Base-by-base conservation (phyloP, 1,140 invertebrate species). In the Anadara kagoshimensis region DNA sequence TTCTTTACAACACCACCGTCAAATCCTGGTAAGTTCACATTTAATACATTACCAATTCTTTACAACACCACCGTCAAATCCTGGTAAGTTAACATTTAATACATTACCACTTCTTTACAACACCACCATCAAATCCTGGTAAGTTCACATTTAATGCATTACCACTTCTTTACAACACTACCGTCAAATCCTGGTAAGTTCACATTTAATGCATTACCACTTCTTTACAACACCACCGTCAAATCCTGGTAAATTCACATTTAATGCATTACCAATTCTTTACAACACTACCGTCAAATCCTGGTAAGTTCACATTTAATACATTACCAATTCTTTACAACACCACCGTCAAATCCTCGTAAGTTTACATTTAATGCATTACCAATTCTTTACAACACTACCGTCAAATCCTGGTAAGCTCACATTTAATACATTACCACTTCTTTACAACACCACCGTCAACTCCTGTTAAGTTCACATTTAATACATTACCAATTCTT, bases 41-140 rank as follows among this genome's bases (percentile, higher is more conserved):
- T 72, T 85, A 1, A 59, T 89, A 14, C 72, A 87, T 61, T 85
- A 82, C 64, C 61, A 76, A 26, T 84, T 84, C 69, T 83, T 76
- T 51, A 59, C 70, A 20, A 59, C 11, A 18, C 76, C 75, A 18
- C 84, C 85, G 8, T 5, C 20, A 63, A 81, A 79, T 69, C 59
- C 75, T 75, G 81, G 84, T 80, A 63, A n/a, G n/a, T n/a, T n/a
- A n/a, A n/a, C n/a, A 86, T 14, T 72, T 85, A 1, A 59, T 89
- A 14, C 72, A 87, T 61, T 85, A 82, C 64, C 61, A 76, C 36
- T 84, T 84, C 69, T 83, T 76, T 51, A 59, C 70, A 20, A 59
- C 11, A 18, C 76, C 75, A 18, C 84, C 85, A 8, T 5, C 20
- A 63, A 81, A 79, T 69, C 59, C 75, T 75, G 81, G 84, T 80